A percentile compares a stretch with the other conserved stretches of the same genome.
phyloP scores from a whole-genome alignment of 2,888 invertebrate genomes.

The Reticulitermes lucifugus region DNA sequence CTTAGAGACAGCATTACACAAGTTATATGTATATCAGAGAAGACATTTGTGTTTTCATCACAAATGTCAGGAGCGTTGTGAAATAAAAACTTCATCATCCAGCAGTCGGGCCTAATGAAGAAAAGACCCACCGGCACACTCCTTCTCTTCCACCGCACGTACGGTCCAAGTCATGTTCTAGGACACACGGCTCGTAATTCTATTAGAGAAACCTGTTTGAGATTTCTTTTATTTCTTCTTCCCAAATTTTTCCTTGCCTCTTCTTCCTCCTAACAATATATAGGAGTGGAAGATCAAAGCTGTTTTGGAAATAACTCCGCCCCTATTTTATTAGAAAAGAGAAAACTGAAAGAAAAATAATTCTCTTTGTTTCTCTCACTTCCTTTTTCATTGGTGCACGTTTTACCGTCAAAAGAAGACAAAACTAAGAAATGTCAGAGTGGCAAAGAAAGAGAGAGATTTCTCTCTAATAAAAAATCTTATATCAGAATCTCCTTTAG shows the following conservation, averaged over 20 bases:
- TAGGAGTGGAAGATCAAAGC: conserved; percentile 30
- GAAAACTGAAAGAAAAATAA: background rate
- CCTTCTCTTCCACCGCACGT: background rate
- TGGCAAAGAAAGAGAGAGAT: background rate
- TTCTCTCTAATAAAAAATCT: conserved; percentile 26
- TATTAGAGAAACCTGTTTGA: background rate
- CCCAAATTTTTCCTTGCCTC: background rate
- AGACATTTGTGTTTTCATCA: too few relatives aligned
- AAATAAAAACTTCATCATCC: too few relatives aligned
- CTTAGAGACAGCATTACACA: too few relatives aligned
- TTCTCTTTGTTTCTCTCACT: conserved; percentile 3
- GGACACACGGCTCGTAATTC: background rate
- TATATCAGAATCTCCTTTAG: background rate
- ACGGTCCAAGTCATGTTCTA: background rate
- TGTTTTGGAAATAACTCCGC: conserved; percentile 33
- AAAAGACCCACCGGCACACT: too few relatives aligned
- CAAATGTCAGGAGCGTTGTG: too few relatives aligned
- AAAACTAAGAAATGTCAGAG: background rate
- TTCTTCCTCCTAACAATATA: background rate
- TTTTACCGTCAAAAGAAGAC: conserved; percentile 16
- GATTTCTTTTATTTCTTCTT: conserved; percentile 3
- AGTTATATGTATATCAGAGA: too few relatives aligned
- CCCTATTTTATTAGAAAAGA: conserved; percentile 23
- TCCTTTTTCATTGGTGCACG: conserved; percentile 25
- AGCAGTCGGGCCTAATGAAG: too few relatives aligned